These are phyloP conservation scores for Serinus canaria DNA, from an alignment of 2,113 vertebrate species.

Conservation along the genomic window DNA sequence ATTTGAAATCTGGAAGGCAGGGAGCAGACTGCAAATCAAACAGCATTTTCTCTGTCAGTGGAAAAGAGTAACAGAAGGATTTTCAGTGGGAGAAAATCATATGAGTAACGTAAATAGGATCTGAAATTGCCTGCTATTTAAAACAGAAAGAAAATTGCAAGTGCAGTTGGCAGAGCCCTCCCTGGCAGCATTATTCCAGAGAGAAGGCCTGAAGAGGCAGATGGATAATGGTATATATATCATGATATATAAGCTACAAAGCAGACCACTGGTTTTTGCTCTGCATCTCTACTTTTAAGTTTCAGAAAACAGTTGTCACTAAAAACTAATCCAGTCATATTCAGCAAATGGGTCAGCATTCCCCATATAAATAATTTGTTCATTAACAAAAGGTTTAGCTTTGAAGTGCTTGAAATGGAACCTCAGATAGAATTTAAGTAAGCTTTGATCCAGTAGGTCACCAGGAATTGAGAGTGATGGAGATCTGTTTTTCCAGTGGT, in stretches of 20 bases:
- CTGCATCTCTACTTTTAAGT: background rate
- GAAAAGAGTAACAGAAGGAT: constrained; percentile 26
- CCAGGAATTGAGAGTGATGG: background rate
- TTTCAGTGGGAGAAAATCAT: constrained; percentile 43
- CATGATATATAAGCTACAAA: background rate
- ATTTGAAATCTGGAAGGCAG: background rate
- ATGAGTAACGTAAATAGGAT: constrained; percentile 32
- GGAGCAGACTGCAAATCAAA: constrained; percentile 26
- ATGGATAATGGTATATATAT: background rate
- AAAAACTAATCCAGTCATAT: background rate
- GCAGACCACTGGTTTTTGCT: background rate
- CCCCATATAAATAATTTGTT: background rate
- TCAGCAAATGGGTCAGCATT: background rate
- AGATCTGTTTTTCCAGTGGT: background rate
- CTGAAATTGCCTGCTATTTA: constrained; percentile 25
- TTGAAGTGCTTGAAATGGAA: background rate
- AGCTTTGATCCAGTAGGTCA: background rate
- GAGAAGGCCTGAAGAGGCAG: background rate
- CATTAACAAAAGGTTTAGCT: background rate
- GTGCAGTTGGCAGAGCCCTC: background rate
- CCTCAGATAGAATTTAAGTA: background rate
- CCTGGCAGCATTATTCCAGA: background rate
- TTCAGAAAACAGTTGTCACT: background rate
- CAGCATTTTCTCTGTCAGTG: constrained; percentile 16
- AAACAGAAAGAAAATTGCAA: constrained; percentile 10